Evolutionary conservation across 1,140 invertebrate species (phyloP).

Genomic region (Drosophila kepulauana): DNA sequence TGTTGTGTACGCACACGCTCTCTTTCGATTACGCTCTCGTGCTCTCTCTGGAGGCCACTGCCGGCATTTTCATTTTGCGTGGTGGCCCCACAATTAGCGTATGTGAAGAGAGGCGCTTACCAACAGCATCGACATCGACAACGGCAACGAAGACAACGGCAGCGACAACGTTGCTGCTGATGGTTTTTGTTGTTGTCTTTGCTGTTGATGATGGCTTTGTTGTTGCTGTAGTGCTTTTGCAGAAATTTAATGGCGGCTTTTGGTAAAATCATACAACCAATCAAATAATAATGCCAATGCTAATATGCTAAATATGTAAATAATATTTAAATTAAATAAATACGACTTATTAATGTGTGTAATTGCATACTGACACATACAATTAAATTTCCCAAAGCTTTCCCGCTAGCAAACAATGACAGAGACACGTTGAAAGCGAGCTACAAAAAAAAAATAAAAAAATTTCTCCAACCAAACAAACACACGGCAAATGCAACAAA

Average conservation of each 20-base stretch:
- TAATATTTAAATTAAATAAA: conserved; percentile 5
- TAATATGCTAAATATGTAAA: background rate
- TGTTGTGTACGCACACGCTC: conserved; percentile 25
- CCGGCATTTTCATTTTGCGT: conserved; percentile 61
- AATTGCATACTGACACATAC: background rate
- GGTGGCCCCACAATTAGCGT: conserved; percentile 53
- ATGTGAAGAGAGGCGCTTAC: conserved; percentile 59
- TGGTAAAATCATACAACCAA: conserved; percentile 14
- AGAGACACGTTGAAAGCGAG: conserved; percentile 18
- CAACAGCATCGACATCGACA: conserved; percentile 59
- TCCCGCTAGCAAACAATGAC: conserved; percentile 8
- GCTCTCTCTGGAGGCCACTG: conserved; percentile 48
- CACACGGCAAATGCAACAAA: conserved; percentile 64
- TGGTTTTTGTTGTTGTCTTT: conserved; percentile 18
- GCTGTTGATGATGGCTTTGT: conserved; percentile 3
- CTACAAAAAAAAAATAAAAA: conserved; percentile 26
- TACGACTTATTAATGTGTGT: background rate
- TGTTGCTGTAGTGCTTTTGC: conserved; percentile 62
- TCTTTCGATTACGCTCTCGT: conserved; percentile 2
- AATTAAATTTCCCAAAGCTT: conserved; percentile 15
- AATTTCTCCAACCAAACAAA: conserved; percentile 55
- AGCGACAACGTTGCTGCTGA: conserved; percentile 33
- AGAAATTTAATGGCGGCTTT: conserved; percentile 67
- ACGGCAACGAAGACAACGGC: conserved; percentile 52
- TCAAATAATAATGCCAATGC: background rate